phyloP scores from a whole-genome alignment of 2,888 invertebrate genomes.

The Eilema depressum region DNA sequence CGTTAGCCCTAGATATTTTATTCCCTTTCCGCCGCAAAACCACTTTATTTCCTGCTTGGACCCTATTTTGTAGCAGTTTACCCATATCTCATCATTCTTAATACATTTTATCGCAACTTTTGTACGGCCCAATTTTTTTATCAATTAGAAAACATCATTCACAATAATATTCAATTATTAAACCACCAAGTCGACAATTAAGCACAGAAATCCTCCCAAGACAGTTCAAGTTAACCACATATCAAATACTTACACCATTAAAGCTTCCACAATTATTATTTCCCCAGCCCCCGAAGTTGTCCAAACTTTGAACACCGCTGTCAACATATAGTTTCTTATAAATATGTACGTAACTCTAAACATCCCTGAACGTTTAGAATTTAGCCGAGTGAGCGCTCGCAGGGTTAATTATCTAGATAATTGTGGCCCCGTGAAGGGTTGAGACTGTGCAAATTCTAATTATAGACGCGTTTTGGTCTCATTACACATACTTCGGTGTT shows the following conservation, averaged over 20 bases:
- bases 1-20: no score
- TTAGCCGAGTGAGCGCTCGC: constrained; percentile 31
- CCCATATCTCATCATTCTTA: no score
- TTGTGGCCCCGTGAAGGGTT: constrained; percentile 52
- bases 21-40: no score
- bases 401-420: constrained; percentile 57
- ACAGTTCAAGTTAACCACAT: constrained; percentile 32
- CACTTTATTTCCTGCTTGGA: neutral
- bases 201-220: constrained; percentile 18
- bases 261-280: constrained; percentile 34
- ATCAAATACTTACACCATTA: constrained; percentile 36
- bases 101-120: neutral
- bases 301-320: constrained; percentile 37
- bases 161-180: neutral
- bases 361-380: constrained; percentile 34
- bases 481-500: constrained; percentile 37
- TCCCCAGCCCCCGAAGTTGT: constrained; percentile 17
- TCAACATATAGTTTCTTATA: constrained; percentile 37
- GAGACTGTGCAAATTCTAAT: constrained; percentile 45
- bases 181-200: neutral
- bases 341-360: constrained; percentile 33
- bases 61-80: no score
- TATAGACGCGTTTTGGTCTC: constrained; percentile 33
- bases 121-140: neutral
- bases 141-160: neutral